phyloP scores from a whole-genome alignment of 2,113 vertebrate species.

The Anoura caudifer region DNA sequence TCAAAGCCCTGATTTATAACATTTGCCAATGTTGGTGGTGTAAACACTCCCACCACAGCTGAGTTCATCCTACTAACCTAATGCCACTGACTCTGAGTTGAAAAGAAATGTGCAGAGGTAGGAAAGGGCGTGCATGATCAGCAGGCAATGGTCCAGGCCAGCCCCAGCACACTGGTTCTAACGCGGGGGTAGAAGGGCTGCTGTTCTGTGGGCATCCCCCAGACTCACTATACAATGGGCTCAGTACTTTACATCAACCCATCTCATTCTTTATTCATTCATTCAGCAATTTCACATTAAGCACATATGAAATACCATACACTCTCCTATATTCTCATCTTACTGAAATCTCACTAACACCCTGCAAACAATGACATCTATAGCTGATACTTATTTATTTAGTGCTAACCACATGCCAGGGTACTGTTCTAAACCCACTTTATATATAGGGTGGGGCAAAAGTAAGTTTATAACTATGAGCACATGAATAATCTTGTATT shows the following conservation, averaged over 20 bases:
- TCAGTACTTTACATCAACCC: not conserved
- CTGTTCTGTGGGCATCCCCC: not conserved
- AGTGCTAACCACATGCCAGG: no score
- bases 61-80: not conserved
- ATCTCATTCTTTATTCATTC: not conserved
- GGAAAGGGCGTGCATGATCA: no score
- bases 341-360: not conserved
- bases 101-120: not conserved
- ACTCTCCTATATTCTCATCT: not conserved
- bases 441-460: no score
- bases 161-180: not conserved
- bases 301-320: not conserved
- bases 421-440: no score
- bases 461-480: no score
- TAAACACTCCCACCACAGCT: no score
- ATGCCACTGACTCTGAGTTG: not conserved
- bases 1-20: not conserved
- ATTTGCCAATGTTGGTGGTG: not conserved
- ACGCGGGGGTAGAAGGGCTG: not conserved
- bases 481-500: no score
- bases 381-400: not conserved
- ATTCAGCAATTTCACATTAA: not conserved
- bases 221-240: not conserved
- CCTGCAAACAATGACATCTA: not conserved
- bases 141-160: rapidly evolving